Conservation (phyloP, 2,888 invertebrate genomes). For the Lypha dubia region DNA sequence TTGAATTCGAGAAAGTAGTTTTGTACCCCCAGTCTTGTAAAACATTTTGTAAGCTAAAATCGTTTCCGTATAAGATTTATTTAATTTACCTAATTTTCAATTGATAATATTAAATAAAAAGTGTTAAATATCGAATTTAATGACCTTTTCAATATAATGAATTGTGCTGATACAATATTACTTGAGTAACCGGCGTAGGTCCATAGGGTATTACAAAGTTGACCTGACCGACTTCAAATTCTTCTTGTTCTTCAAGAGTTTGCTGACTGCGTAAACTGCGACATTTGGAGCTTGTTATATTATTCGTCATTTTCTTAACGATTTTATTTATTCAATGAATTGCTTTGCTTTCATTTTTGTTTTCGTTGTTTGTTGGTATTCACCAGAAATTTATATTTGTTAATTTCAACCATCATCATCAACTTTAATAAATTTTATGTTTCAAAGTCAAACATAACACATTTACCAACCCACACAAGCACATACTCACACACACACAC, state of each 20-base stretch:
- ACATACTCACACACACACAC: neutral
- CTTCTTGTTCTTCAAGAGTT: neutral
- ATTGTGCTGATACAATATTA: no score
- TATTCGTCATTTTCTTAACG: conserved; percentile 44
- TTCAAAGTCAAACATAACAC: conserved; percentile 47
- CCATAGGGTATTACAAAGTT: neutral
- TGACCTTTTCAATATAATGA: no score
- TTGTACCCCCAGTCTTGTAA: no score
- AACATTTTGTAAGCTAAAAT: no score
- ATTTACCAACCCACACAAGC: neutral
- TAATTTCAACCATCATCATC: conserved; percentile 19
- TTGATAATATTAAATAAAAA: no score
- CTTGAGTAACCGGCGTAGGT: no score
- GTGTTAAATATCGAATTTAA: no score
- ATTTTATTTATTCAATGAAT: conserved; percentile 52
- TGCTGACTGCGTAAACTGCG: conserved; percentile 9
- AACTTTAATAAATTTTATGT: conserved; percentile 49
- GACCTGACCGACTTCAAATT: neutral
- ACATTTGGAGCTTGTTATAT: neutral
- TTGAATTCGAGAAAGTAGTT: no score
- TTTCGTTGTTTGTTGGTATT: conserved; percentile 3
- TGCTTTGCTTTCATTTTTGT: conserved; percentile 16
- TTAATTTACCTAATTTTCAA: no score
- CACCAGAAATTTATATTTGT: conserved; percentile 18
- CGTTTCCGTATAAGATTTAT: no score